Percentiles rank a stretch among this genome's conserved stretches.
phyloP scores from a whole-genome alignment of 2,888 invertebrate genomes.

The Hypselothyrea guttata region DNA sequence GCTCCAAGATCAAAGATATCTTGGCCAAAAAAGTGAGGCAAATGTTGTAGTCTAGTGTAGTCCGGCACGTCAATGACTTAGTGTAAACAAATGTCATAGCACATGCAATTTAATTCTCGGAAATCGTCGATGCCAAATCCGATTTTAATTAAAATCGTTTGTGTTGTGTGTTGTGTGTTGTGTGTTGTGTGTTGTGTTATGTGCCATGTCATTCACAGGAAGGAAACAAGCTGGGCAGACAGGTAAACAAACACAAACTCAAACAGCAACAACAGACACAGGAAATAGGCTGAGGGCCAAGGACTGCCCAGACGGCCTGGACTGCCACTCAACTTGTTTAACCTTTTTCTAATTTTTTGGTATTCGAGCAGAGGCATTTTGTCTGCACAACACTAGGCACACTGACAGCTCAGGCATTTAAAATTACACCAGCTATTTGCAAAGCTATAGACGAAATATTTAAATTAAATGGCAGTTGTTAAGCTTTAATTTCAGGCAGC shows the following conservation, averaged over 20 bases:
- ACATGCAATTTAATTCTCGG: slow-evolving; percentile 72
- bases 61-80: slow-evolving; percentile 23
- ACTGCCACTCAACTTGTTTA: slow-evolving; percentile 20
- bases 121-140: slow-evolving; percentile 74
- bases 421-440: too few relatives aligned
- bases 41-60: neutral
- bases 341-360: slow-evolving; percentile 4
- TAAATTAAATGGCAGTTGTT: too few relatives aligned
- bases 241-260: slow-evolving; percentile 46
- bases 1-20: slow-evolving; percentile 57
- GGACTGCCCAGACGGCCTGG: neutral
- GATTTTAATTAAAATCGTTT: slow-evolving; percentile 76
- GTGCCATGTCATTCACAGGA: slow-evolving; percentile 63
- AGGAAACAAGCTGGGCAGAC: slow-evolving; percentile 53
- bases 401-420: too few relatives aligned
- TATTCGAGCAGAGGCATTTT: too few relatives aligned
- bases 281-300: neutral
- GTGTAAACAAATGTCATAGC: slow-evolving; percentile 66
- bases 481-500: too few relatives aligned
- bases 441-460: too few relatives aligned
- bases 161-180: slow-evolving; percentile 23
- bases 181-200: slow-evolving; percentile 16
- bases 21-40: neutral
- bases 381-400: too few relatives aligned
- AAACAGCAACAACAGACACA: slow-evolving; percentile 25